These are phyloP conservation scores for Helicoverpa assulta DNA, from an alignment of 2,888 invertebrate genomes.

Conservation along the genomic window DNA sequence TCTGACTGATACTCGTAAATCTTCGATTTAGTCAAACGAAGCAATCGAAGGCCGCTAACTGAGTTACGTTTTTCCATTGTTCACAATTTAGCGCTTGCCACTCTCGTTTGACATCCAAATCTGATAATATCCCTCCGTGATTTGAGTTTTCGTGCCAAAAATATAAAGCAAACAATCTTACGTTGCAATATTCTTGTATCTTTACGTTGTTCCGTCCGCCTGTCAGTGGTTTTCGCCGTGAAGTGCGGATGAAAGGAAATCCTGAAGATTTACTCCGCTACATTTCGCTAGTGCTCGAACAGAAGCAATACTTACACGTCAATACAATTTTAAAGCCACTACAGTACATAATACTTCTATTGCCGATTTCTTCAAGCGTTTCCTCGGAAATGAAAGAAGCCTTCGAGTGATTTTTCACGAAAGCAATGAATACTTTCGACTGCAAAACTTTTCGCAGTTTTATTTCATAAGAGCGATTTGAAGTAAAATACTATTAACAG, in stretches of 20 bases:
- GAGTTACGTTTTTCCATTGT: slow-evolving; percentile 62
- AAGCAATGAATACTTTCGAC: not conserved
- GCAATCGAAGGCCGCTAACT: slow-evolving; percentile 56
- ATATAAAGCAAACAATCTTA: slow-evolving; percentile 42
- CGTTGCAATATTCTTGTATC: slow-evolving; percentile 43
- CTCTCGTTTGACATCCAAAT: slow-evolving; percentile 56
- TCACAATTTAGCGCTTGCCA: slow-evolving; percentile 58
- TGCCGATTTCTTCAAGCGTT: not conserved
- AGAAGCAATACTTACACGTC: slow-evolving; percentile 23
- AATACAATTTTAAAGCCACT: slow-evolving; percentile 36
- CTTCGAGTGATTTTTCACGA: not conserved
- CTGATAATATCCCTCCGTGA: slow-evolving; percentile 59
- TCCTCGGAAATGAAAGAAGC: slow-evolving; percentile 9
- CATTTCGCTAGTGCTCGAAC: slow-evolving; percentile 43
- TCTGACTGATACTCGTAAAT: slow-evolving; percentile 60
- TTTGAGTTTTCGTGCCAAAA: slow-evolving; percentile 56
- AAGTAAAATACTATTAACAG: not conserved
- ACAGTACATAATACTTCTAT: slow-evolving; percentile 11
- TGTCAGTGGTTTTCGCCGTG: slow-evolving; percentile 33
- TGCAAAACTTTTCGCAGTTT: not conserved
- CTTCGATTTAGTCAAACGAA: slow-evolving; percentile 58
- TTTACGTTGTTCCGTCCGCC: slow-evolving; percentile 12
- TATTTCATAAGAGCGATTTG: not conserved
- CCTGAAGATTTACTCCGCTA: slow-evolving; percentile 35
- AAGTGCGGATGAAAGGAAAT: slow-evolving; percentile 39